Evolutionary conservation across 2,888 invertebrate genomes (phyloP), one percentile per base, ranked within the genome.

Genomic region (Ochlodes sylvanus): DNA sequence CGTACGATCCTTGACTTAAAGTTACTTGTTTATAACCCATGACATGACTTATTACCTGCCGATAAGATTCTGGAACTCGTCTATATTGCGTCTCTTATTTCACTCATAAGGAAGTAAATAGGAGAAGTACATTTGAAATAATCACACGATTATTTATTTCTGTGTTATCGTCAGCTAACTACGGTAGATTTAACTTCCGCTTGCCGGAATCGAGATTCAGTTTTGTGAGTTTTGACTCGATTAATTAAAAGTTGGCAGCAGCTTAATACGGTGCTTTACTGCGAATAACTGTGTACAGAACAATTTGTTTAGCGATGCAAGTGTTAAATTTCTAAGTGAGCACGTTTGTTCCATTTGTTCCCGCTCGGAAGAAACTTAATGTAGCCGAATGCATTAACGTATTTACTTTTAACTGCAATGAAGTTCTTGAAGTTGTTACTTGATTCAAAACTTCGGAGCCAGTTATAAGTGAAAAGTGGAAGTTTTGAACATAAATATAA

Each of bases 201-300:
- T 70, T 66, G 60, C 65, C 65, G 70, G 67, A 68, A 60, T 69
- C 68, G 41, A 63, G 69, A 75, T 75, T 73, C 70, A 69, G 69
- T 72, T 74, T 65, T 69, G 73, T 72, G 70, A 77, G 74, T 79
- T 77, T 69, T 69, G 73, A 76, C 74, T 75, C 71, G 72, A 77
- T 76, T 77, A 75, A 79, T 79, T 78, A 76, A 77, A 79, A 77
- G 72, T 79, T 77, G 72, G 71, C 74, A 71, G 63, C 70, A 69
- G 70, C 71, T 73, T 70, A 76, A 74, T 73, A 62, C 66, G 71
- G 69, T 72, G 69, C 61, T 72, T 58, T 60, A 62, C 61, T 61
- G 55, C 44, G 44, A 60, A 54, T 66, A 54, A 55, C 34, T 55
- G 66, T 38, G 55, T 21, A 60, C 60, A 19, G 61, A 55, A 67